A percentile compares a stretch with the other conserved stretches of the same genome.
Conservation (phyloP, 2,888 invertebrate genomes). For the Clostera curtula region DNA sequence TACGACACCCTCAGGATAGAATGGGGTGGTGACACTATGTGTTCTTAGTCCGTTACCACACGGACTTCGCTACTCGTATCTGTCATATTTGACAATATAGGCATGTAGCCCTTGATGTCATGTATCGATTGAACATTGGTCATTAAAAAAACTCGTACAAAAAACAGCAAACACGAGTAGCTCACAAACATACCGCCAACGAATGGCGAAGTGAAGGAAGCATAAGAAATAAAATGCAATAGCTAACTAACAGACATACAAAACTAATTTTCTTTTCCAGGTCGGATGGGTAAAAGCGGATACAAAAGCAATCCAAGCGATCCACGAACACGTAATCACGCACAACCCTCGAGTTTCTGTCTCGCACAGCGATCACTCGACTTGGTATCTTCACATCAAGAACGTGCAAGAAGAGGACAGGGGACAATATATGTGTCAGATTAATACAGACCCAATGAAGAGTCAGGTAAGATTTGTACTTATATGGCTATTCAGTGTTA, state of each 20-base stretch:
- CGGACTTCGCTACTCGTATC: no score
- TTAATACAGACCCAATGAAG: conserved; percentile 92
- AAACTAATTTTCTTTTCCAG: conserved; percentile 50
- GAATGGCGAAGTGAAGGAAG: no score
- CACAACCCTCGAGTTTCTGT: conserved; percentile 87
- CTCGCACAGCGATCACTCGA: conserved; percentile 84
- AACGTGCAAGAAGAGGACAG: conserved; percentile 86
- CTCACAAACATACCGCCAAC: no score
- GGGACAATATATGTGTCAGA: conserved; percentile 91
- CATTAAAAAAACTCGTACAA: no score
- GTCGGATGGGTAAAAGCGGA: conserved; percentile 91
- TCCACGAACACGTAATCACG: conserved; percentile 90
- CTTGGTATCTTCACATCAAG: conserved; percentile 89
- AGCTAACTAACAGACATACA: conserved; percentile 4
- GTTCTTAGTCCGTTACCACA: no score
- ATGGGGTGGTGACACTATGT: no score
- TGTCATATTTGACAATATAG: no score
- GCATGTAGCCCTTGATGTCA: no score
- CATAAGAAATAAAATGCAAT: no score
- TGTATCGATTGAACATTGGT: no score
- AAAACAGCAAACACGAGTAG: no score
- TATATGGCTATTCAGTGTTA: background rate
- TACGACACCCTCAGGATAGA: no score
- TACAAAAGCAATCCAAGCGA: conserved; percentile 89
- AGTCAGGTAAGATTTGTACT: conserved; percentile 77